phyloP scores from a whole-genome alignment of 2,797 vertebrate genomes.

The Myripristis murdjan region DNA sequence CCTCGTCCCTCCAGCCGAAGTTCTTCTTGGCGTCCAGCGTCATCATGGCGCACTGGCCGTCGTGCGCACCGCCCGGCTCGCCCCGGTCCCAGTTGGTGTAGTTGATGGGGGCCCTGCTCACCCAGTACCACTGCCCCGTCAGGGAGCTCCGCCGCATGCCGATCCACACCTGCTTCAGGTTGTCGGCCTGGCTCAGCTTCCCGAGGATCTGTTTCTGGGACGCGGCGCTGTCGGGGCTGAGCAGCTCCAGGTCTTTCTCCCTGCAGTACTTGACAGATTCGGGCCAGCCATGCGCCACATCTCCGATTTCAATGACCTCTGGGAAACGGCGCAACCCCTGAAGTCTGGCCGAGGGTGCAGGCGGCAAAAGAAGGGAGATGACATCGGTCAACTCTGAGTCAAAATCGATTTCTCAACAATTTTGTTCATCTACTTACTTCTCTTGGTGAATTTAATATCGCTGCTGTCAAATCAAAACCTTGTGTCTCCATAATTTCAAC shows the following conservation, averaged over 20 bases:
- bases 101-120: accelerated
- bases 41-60: conserved; percentile 73
- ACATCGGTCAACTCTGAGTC: neutral
- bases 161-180: conserved; percentile 70
- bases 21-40: neutral
- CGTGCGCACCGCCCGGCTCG: conserved; percentile 42
- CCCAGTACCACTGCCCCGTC: conserved; percentile 80
- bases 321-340: conserved; percentile 67
- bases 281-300: conserved; percentile 52
- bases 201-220: neutral
- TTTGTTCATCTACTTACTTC: neutral
- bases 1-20: conserved; percentile 64
- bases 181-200: neutral
- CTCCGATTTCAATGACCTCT: conserved; percentile 28
- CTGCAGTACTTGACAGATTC: conserved; percentile 64
- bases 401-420: neutral
- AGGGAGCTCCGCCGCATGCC: conserved; percentile 72
- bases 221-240: conserved; percentile 25
- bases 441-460: neutral
- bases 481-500: too few species aligned
- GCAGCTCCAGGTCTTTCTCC: neutral
- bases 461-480: too few species aligned
- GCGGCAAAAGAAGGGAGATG: conserved; percentile 8
- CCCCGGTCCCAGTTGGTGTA: conserved; percentile 63
- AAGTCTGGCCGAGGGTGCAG: conserved; percentile 55